Conservation (phyloP, 2,888 invertebrate species). For the Cybosia mesomella region DNA sequence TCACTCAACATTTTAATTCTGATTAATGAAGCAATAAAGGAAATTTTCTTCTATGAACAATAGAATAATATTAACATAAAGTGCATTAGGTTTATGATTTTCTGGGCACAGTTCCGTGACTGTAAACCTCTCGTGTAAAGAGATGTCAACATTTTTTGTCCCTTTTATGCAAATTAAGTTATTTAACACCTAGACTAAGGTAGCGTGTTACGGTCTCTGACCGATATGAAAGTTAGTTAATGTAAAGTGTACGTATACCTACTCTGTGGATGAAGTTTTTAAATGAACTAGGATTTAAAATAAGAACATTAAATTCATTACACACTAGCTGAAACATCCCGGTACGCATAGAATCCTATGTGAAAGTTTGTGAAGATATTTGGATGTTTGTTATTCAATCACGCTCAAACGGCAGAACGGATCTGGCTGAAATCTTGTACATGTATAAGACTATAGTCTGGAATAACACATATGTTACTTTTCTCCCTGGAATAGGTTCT, state of each 20-base stretch:
- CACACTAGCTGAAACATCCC: too few species aligned
- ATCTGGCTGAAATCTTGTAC: too few species aligned
- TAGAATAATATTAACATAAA: slow-evolving; percentile 43
- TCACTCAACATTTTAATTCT: slow-evolving; percentile 7
- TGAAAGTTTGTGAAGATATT: too few species aligned
- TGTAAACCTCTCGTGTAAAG: slow-evolving; percentile 56
- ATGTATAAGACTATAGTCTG: too few species aligned
- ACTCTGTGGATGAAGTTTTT: not conserved
- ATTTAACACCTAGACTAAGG: slow-evolving; percentile 41
- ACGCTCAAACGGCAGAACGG: too few species aligned
- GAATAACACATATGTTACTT: too few species aligned
- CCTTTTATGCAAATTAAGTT: slow-evolving; percentile 52
- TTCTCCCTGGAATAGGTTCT: too few species aligned
- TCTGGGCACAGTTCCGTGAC: slow-evolving; percentile 53
- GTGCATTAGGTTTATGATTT: slow-evolving; percentile 50
- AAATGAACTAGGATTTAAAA: not conserved
- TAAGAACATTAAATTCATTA: not conserved
- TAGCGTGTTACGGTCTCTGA: slow-evolving; percentile 23
- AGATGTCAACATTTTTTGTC: slow-evolving; percentile 62
- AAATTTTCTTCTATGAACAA: slow-evolving; percentile 18
- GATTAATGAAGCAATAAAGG: slow-evolving; percentile 22
- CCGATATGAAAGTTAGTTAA: slow-evolving; percentile 6
- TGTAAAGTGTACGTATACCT: not conserved
- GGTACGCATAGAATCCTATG: too few species aligned
- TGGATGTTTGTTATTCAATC: too few species aligned